These are phyloP conservation scores for Oreochromis tanganicae DNA, from an alignment of 2,113 vertebrate species.

Conservation along the genomic window DNA sequence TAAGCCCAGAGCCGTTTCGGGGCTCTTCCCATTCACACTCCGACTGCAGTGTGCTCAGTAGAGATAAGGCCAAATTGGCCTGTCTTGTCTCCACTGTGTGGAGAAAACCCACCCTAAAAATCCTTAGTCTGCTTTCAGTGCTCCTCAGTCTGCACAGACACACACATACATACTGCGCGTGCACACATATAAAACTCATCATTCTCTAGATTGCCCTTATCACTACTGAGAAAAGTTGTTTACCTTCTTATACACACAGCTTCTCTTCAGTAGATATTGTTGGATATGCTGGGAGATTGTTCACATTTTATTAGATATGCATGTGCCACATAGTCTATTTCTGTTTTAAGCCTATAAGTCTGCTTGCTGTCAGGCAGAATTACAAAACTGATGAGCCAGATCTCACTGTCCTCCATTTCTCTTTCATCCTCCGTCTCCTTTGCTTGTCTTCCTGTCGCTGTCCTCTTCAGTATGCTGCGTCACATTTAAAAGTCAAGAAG, in stretches of 20 bases:
- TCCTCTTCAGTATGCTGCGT: neutral
- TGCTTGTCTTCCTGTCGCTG: neutral
- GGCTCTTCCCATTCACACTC: constrained; percentile 8
- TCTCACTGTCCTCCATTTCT: neutral
- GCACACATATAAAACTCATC: neutral
- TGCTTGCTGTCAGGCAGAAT: constrained; percentile 13
- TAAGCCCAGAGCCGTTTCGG: constrained; percentile 14
- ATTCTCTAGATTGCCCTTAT: neutral
- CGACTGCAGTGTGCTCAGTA: constrained; percentile 36
- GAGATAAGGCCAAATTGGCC: constrained; percentile 49
- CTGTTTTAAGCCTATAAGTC: neutral
- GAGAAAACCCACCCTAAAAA: constrained; percentile 12
- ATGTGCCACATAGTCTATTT: neutral
- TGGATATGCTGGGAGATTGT: neutral
- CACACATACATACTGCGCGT: neutral
- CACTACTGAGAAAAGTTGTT: neutral
- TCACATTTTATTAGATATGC: neutral
- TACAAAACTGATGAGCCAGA: constrained; percentile 39
- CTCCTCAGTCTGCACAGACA: neutral
- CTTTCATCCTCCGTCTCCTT: neutral
- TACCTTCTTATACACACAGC: neutral
- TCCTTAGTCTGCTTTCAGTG: neutral
- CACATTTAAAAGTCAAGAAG: neutral
- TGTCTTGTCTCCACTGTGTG: constrained; percentile 16
- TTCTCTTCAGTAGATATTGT: neutral